These are phyloP conservation scores for Aleiodes leptofemur DNA, from an alignment of 2,888 invertebrate genomes.

Conservation along the genomic window DNA sequence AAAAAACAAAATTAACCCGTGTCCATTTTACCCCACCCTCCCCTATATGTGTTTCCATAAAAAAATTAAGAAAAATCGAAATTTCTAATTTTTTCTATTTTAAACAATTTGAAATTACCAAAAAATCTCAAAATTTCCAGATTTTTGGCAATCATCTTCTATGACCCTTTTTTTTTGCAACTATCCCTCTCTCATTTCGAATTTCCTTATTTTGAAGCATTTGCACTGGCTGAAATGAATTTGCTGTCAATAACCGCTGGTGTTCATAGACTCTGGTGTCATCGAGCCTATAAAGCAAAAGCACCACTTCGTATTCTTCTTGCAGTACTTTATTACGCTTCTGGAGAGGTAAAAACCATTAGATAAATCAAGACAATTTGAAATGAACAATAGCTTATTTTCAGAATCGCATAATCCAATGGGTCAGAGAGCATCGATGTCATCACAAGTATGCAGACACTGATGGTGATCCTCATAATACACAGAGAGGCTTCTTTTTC, in stretches of 20 bases:
- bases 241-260: slow-evolving; percentile 98
- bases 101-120: too few relatives aligned
- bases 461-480: slow-evolving; percentile 89
- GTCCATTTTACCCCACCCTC: too few relatives aligned
- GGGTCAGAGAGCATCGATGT: slow-evolving; percentile 86
- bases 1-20: too few relatives aligned
- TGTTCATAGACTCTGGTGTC: slow-evolving; percentile 96
- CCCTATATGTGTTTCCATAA: too few relatives aligned
- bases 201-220: slow-evolving; percentile 77
- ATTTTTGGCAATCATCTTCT: too few relatives aligned
- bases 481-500: slow-evolving; percentile 91
- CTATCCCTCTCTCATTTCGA: too few relatives aligned
- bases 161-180: too few relatives aligned
- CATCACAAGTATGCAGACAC: slow-evolving; percentile 87
- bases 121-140: too few relatives aligned
- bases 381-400: neutral
- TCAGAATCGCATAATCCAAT: slow-evolving; percentile 83
- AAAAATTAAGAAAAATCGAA: too few relatives aligned
- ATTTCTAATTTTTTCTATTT: too few relatives aligned
- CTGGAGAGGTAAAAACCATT: neutral
- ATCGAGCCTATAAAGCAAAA: slow-evolving; percentile 96
- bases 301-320: slow-evolving; percentile 90
- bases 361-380: neutral
- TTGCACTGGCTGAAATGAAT: slow-evolving; percentile 84
- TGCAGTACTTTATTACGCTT: slow-evolving; percentile 66